Evolutionary conservation across 2,797 vertebrate species (phyloP), one percentile per base, ranked within the genome.

Genomic region (Tadarida brasiliensis): DNA sequence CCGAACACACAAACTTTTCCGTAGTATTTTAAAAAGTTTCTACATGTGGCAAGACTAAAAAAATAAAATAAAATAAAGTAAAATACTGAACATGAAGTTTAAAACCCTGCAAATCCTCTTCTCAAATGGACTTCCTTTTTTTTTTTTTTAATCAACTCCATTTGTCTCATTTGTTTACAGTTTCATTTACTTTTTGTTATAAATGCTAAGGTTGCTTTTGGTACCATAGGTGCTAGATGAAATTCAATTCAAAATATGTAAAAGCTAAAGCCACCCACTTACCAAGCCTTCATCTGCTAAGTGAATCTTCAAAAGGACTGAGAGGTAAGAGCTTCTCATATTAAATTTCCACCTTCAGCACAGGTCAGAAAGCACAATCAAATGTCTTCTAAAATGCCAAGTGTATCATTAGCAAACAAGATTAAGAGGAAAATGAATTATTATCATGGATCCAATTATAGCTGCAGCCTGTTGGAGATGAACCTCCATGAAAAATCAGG

Each of bases 171-270:
- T 76, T 70, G 39, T 47, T 87, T 87, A 78, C 26, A 59, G 5
- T 74, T 84, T 77, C 22, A 84, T 85, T 87, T 92, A 20, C 33
- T 81, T 78, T 87, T 84, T 67, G 12, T 93, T 81, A 59, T 56
- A 90, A 78, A 95, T 80, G 51, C 30, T 14, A 44, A 33, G 14
- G 8, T 73, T 54, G 8, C 24, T 49, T 26, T 70, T 67, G 15
- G 61, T 87, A 19, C 61, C 14, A 24, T 44, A 63, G 91, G 24
- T 19, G 57, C 26, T 63, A 59, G 33, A 24, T 70, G 51, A 92
- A 80, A 92, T 96, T 84, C 54, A 74, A 51, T 81, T n/a, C 63
- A 90, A 86, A 92, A 78, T 51, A 70, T 63, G 26, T 93, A 39
- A 70, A 92, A 87, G 33, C 16, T 17, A 16, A 33, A 92, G 56